These are phyloP conservation scores for Poecilia wingei DNA, from an alignment of 2,797 vertebrate genomes.

Conservation along the genomic window DNA sequence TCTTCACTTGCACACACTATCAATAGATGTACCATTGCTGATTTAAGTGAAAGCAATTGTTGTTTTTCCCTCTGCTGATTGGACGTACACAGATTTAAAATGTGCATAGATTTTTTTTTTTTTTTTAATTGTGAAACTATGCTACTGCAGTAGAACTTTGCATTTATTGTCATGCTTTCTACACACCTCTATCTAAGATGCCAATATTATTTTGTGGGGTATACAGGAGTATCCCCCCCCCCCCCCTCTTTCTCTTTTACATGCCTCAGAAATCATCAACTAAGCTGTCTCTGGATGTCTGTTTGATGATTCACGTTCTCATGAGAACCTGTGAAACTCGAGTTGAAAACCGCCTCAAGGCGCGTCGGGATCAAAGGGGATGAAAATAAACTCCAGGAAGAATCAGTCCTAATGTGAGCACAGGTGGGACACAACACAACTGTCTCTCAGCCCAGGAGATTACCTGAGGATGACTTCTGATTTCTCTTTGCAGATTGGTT, in stretches of 20 bases:
- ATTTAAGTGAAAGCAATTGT: not conserved
- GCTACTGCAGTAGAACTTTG: not conserved
- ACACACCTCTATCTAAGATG: not conserved
- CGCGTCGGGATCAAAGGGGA: conserved; percentile 74
- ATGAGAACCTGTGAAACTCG: conserved; percentile 63
- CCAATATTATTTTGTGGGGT: not conserved
- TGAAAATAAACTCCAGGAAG: conserved; percentile 59
- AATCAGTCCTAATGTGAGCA: conserved; percentile 75
- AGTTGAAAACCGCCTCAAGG: conserved; percentile 74
- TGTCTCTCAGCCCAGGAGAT: conserved; percentile 61
- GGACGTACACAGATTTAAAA: not conserved
- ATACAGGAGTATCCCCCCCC: not conserved
- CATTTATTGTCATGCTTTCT: not conserved
- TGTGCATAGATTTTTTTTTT: not conserved
- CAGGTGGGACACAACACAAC: conserved; percentile 53
- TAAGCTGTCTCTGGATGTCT: conserved; percentile 60
- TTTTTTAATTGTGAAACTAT: not conserved
- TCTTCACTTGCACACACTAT: not conserved
- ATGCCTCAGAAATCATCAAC: conserved; percentile 11
- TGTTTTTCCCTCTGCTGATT: not conserved
- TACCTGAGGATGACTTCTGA: conserved; percentile 48
- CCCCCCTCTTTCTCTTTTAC: not conserved
- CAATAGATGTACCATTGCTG: not conserved
- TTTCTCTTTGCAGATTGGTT: conserved; percentile 35
- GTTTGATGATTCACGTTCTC: conserved; percentile 65